Base-by-base conservation (phyloP, 2,113 vertebrate species). In the Candoia aspera region DNA sequence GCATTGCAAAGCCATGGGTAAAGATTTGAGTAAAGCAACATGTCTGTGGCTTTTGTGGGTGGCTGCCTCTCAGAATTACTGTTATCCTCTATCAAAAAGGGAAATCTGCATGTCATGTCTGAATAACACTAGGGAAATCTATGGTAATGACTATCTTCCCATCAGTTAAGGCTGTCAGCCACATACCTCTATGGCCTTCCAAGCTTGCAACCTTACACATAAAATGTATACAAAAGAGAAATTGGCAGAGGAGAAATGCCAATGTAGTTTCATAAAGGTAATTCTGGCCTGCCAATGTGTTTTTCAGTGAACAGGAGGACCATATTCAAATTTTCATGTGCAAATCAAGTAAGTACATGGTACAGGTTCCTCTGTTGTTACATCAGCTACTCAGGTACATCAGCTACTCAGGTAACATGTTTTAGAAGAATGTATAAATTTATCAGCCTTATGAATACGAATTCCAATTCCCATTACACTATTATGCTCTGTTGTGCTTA, bases 31-130 rank as follows among this genome's bases (percentile, higher is more conserved):
- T 97, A 94, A 97, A 97, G 94, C 95, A 95, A 96, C 97, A 96
- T 91, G 96, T 94, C 94, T 98, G 97, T 98, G 98, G 97, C 96
- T 98, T 98, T 96, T 97, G 98, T 98, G 98, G 98, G 97, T 95
- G 98, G 97, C 26, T 95, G 95, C 90, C 94, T 96, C 96, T 96
- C 97, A 92, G 87, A 96, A 96, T 92, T 94, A 96, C 95, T 94
- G 91, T 94, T 89, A 89, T 93, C 94, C 94, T 93, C 95, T 89
- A 92, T 94, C 96, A 94, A 94, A 79, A 89, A 95, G 94, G 95
- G 95, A 96, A 94, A 95, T 94, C 95, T 93, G 73, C 73, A 91
- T 93, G 92, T 94, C 96, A 93, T 92, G 89, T 95, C 87, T 86
- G 89, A 93, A 90, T 84, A 92, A 90, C 93, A 93, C 93, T 93